Evolutionary conservation across 2,888 invertebrate genomes (phyloP), one percentile per base, ranked within the genome.

Genomic region (Melieria omissa): DNA sequence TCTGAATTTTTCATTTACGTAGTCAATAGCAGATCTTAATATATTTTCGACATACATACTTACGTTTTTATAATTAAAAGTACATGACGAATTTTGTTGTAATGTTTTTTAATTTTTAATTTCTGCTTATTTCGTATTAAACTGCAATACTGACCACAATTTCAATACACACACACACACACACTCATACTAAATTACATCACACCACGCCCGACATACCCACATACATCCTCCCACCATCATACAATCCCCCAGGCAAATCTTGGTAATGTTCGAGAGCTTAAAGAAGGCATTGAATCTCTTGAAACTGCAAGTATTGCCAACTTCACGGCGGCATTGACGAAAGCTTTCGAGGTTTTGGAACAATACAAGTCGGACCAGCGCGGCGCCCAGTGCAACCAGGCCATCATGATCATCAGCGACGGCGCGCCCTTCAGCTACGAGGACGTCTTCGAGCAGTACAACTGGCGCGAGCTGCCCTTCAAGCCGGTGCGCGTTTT

Each of bases 391-490:
- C 89, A 90, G 78, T 95, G 95, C 85, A 96, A 96, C 88, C 94
- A 98, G 89, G 98, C 98, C 46, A 98, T 99, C 82, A 98, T 99
- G 98, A 88, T 99, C 79, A 93, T 99, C 79, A 98, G 99, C n/a
- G 99, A 99, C 87, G 99, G 99, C 42, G 97, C 98, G 14, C 97
- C 98, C 60, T 95, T 96, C 83, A 95, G 94, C 84, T 97, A 93
- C 88, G 93, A 95, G 84, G 95, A 97, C 82, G 92, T 98, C 71
- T 99, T 99, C 87, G 91, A 95, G 83, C 89, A 91, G 77, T 96
- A 94, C 88, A 99, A 98, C 87, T 95, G 95, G 95, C 89, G 89
- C 44, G 89, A 92, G 78, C 87, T 90, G 78, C 89, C 90, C 0
- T 92, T 92, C 70, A 93, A 94, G 88, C 93, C 97, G 81, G 97